These are phyloP conservation scores for Brachionus koreanus DNA, from an alignment of 1,140 invertebrate species.

Conservation along the genomic window DNA sequence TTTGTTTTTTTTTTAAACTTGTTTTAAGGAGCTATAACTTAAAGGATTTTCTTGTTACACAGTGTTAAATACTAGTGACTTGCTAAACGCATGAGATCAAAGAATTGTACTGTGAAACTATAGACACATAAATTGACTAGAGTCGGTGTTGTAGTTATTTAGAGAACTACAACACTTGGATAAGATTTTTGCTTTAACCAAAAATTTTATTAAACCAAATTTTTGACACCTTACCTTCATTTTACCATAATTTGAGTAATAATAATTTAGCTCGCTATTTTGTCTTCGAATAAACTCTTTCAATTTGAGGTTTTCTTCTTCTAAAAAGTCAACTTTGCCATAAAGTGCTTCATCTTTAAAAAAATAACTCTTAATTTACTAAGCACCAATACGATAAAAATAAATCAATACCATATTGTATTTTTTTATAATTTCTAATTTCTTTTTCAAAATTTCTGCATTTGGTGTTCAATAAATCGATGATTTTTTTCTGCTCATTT, in stretches of 20 bases:
- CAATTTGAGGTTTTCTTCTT: constrained; percentile 9
- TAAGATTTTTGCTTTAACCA: too few relatives aligned
- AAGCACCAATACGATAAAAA: neutral
- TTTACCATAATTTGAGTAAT: constrained; percentile 4
- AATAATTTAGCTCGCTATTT: neutral
- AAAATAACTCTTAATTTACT: neutral
- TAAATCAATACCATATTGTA: neutral
- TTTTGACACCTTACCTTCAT: neutral
- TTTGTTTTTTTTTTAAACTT: too few relatives aligned
- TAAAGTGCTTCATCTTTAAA: neutral
- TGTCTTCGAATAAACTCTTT: neutral
- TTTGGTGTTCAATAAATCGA: neutral
- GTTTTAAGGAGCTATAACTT: too few relatives aligned
- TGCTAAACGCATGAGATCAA: too few relatives aligned
- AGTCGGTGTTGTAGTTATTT: too few relatives aligned
- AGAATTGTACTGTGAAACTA: too few relatives aligned
- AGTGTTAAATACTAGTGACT: too few relatives aligned
- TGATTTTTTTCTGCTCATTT: constrained; percentile 24
- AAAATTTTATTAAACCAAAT: too few relatives aligned
- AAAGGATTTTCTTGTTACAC: too few relatives aligned
- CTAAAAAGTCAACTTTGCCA: neutral
- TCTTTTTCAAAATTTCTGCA: constrained; percentile 28
- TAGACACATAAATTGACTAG: too few relatives aligned
- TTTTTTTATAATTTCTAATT: neutral
- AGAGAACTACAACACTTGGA: too few relatives aligned